Evolutionary conservation across 2,888 invertebrate species (phyloP).

Genomic region (Ariolimax columbianus): DNA sequence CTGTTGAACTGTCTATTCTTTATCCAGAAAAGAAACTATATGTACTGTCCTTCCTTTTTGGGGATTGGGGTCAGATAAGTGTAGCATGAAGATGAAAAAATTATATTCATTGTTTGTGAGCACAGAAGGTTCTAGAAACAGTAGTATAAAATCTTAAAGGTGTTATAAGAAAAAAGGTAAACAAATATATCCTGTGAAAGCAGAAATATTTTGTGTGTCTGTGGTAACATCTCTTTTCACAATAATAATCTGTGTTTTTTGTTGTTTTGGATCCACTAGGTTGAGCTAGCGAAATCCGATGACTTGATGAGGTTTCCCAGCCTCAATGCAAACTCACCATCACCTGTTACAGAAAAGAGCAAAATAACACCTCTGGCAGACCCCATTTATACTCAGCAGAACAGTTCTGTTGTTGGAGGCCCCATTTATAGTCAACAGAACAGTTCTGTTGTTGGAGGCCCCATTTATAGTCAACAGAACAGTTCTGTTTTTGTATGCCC

Average conservation of each 20-base stretch:
- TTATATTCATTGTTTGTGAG: too few species aligned
- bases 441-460: conserved; percentile 5
- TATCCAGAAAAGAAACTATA: too few species aligned
- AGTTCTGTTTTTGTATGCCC: conserved; percentile 8
- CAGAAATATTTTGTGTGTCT: too few species aligned
- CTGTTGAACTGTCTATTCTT: too few species aligned
- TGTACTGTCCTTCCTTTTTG: too few species aligned
- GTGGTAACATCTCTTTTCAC: too few species aligned
- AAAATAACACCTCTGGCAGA: not conserved
- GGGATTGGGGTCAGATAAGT: too few species aligned
- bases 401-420: conserved; percentile 5
- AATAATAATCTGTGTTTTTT: not conserved
- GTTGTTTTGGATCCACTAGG: not conserved
- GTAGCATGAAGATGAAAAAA: too few species aligned
- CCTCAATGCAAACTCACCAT: not conserved
- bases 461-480: not conserved
- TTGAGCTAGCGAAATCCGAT: not conserved
- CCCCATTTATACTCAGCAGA: not conserved
- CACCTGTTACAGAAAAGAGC: conserved; percentile 1
- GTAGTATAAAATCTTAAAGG: too few species aligned
- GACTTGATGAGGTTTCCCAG: conserved; percentile 29
- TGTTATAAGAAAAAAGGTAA: too few species aligned
- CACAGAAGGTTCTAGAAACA: too few species aligned
- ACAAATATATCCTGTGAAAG: too few species aligned
- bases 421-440: not conserved